phyloP scores from a whole-genome alignment of 2,888 invertebrate species.

The Tyria jacobaeae region DNA sequence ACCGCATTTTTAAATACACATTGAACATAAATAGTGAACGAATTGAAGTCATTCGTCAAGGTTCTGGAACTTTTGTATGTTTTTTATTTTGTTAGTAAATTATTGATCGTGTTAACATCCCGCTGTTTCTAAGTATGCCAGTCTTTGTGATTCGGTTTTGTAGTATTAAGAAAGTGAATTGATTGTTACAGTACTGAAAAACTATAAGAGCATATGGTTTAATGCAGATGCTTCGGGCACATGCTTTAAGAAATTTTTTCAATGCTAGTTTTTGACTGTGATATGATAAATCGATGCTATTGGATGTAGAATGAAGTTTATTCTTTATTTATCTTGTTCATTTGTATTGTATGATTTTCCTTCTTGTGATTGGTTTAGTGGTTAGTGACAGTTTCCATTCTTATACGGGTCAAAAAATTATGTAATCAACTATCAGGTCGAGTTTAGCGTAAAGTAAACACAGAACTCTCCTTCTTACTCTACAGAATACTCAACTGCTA shows the following conservation, averaged over 20 bases:
- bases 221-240: constrained; percentile 31
- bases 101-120: constrained; percentile 50
- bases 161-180: constrained; percentile 31
- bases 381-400: too few relatives aligned
- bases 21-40: constrained; percentile 58
- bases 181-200: constrained; percentile 30
- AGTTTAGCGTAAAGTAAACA: too few relatives aligned
- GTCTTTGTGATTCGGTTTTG: constrained; percentile 31
- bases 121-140: constrained; percentile 36
- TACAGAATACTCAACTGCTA: too few relatives aligned
- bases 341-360: too few relatives aligned
- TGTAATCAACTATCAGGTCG: too few relatives aligned
- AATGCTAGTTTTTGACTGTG: too few relatives aligned
- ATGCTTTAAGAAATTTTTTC: not conserved
- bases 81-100: constrained; percentile 55
- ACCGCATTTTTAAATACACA: constrained; percentile 18
- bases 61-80: constrained; percentile 62
- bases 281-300: not conserved
- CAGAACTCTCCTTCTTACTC: too few relatives aligned
- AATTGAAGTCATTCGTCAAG: constrained; percentile 76
- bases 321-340: not conserved
- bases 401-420: too few relatives aligned
- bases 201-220: constrained; percentile 13
- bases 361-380: too few relatives aligned
- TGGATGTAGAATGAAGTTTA: not conserved